Base-by-base conservation (phyloP, 1,140 invertebrate species). In the Pseudomyrmex concolor region DNA sequence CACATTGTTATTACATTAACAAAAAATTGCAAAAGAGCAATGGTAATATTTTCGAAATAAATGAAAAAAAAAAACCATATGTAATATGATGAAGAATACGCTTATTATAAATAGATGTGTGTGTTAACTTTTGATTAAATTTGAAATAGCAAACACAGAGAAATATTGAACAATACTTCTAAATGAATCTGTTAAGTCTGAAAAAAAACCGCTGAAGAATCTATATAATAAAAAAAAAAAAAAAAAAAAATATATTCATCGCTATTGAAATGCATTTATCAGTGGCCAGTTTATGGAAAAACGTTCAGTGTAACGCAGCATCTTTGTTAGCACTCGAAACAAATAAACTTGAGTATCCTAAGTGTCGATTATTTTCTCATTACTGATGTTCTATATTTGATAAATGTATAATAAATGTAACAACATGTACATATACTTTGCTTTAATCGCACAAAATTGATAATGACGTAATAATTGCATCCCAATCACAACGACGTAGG, bases 161-260 rank as follows among this genome's bases (percentile, higher is more conserved):
- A 12, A 25, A 43, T 54, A 1, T 10, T 45, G 50, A 54, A 66
- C 2, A 34, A 68, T 45, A 80, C 50, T 78, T 59, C 51, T 70
- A 43, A 45, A 59, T 12, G 25, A 5, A 25, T 34, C 22, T 7
- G 34, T 34, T 64, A 64, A n/a, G 8, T 59, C 66, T 70, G 48
- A 80, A 45, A 70, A 45, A 78, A 74, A 55, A 83, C 78, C 50
- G 67, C 50, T 57, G 13, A 71, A 72, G 77, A 34, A 82, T 8
- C 60, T 51, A 77, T 83, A 76, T 84, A 66, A n/a, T n/a, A n/a
- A n/a, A n/a, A n/a, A n/a, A n/a, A n/a, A n/a, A n/a, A n/a, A n/a
- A n/a, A n/a, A n/a, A n/a, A n/a, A n/a, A n/a, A n/a, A n/a, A n/a
- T 34, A 7, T 34, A 34, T 34, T 34, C 34, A 34, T 34, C 34